phyloP scores from a whole-genome alignment of 2,113 vertebrate species.

The Brachionichthys hirsutus region DNA sequence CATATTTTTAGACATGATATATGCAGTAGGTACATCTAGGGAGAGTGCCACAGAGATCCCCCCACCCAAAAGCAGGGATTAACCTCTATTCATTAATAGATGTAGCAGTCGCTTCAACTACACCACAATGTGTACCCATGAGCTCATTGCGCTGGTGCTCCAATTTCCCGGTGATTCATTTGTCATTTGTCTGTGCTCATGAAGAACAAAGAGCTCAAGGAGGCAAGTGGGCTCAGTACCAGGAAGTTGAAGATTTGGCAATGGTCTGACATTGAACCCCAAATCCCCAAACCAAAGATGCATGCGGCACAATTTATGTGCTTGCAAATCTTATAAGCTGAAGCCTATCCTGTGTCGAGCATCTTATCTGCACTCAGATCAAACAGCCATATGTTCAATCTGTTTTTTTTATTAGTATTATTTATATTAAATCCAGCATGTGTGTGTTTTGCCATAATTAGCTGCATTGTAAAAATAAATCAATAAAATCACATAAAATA shows the following conservation, averaged over 20 bases:
- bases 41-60: constrained; percentile 3
- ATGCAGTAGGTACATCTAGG: constrained; percentile 17
- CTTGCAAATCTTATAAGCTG: no score
- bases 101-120: constrained; percentile 46
- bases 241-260: constrained; percentile 30
- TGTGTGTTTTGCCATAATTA: no score
- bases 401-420: no score
- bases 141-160: constrained; percentile 18
- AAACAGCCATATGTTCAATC: no score
- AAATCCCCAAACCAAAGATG: not conserved
- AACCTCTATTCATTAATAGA: constrained; percentile 74
- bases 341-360: no score
- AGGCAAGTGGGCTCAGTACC: constrained; percentile 30
- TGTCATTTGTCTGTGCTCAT: constrained; percentile 32
- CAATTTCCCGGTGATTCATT: constrained; percentile 42
- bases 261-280: constrained; percentile 27
- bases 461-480: no score
- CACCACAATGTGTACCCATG: constrained; percentile 40
- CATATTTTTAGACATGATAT: constrained; percentile 41
- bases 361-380: no score
- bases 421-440: no score
- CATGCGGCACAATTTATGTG: no score
- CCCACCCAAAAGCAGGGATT: constrained; percentile 62
- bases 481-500: no score
- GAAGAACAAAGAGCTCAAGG: constrained; percentile 32